Evolutionary conservation across 2,113 vertebrate species (phyloP), one percentile per base, ranked within the genome.

Genomic region (Corythornis vintsioides): DNA sequence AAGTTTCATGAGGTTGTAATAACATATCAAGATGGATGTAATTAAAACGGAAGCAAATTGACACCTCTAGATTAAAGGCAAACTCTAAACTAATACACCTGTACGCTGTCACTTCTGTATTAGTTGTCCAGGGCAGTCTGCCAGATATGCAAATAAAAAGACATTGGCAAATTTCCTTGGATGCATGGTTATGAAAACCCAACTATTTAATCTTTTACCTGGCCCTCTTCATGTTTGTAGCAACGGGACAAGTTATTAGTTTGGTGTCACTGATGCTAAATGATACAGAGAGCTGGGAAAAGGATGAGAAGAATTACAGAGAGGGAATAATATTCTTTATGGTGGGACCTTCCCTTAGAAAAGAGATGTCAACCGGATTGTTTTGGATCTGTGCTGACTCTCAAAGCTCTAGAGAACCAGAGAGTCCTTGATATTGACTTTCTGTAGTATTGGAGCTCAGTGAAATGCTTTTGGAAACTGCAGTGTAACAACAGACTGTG

Each of bases 31-130:
- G 96, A 96, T 97, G 96, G 93, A 96, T 98, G 95, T 97, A 97
- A 98, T 98, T 98, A 98, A 97, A 98, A 95, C 94, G 94, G 96
- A 97, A 97, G 95, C 96, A 97, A 97, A 98, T 96, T 96, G 97
- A 97, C 98, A 97, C 96, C 95, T 96, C 93, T 84, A 97, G 97
- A 98, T 98, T 94, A 97, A 97, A 97, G 96, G 83, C 95, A 98
- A 96, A 96, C 96, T 95, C 89, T 95, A 96, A 97, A 96, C 96
- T 94, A 94, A 94, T 96, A 88, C 95, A 97, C 97, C 94, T 96
- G 95, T 97, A 94, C 2, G 74, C 95, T 93, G 88, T 76, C 90
- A 93, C 88, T 94, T 96, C 82, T 73, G 66, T 96, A 88, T 97
- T 96, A 96, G 95, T 93, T 96, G 75, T 91, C 93, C 87, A 88